These are phyloP conservation scores for Ephialtes manifestator DNA, from an alignment of 2,888 invertebrate genomes.

Conservation along the genomic window DNA sequence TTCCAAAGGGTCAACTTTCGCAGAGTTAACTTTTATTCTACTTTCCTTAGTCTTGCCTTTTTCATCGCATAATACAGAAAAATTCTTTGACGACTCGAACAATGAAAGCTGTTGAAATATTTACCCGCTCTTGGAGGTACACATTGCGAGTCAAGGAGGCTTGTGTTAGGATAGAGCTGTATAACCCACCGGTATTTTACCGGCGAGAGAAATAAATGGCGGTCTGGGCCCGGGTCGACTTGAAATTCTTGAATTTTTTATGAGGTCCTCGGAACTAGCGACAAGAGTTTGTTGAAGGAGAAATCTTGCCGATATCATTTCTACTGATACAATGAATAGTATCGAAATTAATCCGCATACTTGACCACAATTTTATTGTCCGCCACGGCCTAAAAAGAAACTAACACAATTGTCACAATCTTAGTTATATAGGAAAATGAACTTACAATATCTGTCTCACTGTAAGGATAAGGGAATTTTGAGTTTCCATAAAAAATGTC, in stretches of 20 bases:
- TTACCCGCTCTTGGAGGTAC: conserved; percentile 14
- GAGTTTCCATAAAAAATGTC: too few species aligned
- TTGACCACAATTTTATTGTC: background rate
- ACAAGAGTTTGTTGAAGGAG: background rate
- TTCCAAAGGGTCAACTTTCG: background rate
- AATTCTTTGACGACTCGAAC: conserved; percentile 27
- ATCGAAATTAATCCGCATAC: background rate
- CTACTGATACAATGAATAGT: background rate
- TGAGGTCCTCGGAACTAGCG: background rate
- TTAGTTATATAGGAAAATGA: background rate
- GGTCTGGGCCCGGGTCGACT: conserved; percentile 13
- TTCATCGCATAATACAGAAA: conserved; percentile 6
- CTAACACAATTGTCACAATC: too few species aligned
- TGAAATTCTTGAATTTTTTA: conserved; percentile 25
- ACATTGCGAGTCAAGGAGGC: conserved; percentile 1
- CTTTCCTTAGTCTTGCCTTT: background rate
- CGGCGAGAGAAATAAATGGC: conserved; percentile 30
- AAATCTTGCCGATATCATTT: background rate
- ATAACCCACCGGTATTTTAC: background rate
- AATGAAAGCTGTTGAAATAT: conserved; percentile 33
- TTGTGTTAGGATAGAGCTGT: background rate
- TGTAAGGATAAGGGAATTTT: too few species aligned
- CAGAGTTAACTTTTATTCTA: background rate
- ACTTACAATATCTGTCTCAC: background rate
- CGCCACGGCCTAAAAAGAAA: background rate